Evolutionary conservation across 2,797 vertebrate species (phyloP), one percentile per base, ranked within the genome.

Genomic region (Syngnathus rostellatus): DNA sequence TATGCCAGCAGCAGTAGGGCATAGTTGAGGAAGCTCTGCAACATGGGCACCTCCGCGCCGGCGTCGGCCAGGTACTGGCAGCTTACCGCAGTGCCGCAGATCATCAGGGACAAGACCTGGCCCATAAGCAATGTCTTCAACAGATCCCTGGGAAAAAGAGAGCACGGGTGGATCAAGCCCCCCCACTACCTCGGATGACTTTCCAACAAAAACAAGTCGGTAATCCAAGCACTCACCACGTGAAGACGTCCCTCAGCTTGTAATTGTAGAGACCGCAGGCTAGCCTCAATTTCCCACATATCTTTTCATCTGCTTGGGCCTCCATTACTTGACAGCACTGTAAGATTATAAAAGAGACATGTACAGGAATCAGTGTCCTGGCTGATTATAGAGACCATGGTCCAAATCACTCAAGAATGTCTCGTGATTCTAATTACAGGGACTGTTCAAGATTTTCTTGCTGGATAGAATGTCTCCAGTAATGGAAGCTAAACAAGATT

Each of bases 21-120:
- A 19, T 99, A 99, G 89, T 92, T 98, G 80, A 96, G 88, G 74
- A 99, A 98, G 77, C 96, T 97, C 82, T 99, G 97, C 61, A 99
- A 83, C 94, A 98, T 93, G 6, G 97, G 95, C 0, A 95, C 93
- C 65, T 94, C 86, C 79, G 96, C 91, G 1, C 64, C 8, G 40
- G 41, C 61, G 0, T 86, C 62, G 6, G 89, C 91, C 82, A 99
- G 79, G 73, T 93, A 96, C 88, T 96, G 90, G 78, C 94, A 97
- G 67, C 92, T 93, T 73, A 98, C 92, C 1, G 94, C 97, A 0
- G 96, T 98, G 53, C 95, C 97, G 70, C 97, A 98, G 77, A 99
- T 98, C 68, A 95, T 91, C 77, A 98, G 74, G 14, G 97, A 98
- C 69, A 98, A 71, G 67, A 92, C 79, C 86, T 99, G 97, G 39